These are phyloP conservation scores for Mycetomoellerius zeteki DNA, from an alignment of 1,140 invertebrate genomes.

Conservation along the genomic window DNA sequence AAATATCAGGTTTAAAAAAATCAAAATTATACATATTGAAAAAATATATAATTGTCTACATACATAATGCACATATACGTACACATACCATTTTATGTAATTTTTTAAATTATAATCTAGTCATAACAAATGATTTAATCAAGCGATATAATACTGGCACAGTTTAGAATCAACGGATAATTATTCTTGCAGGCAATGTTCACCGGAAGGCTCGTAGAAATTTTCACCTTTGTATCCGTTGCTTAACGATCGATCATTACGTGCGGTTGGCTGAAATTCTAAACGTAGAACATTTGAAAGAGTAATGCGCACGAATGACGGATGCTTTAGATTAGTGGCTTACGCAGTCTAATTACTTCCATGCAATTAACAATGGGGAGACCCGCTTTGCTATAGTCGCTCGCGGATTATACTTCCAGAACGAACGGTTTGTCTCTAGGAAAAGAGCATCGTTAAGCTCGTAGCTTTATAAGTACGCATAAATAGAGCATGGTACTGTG, in stretches of 20 bases:
- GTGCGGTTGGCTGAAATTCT: conserved; percentile 22
- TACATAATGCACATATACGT: background rate
- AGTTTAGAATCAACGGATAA: conserved; percentile 7
- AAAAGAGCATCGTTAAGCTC: conserved; percentile 38
- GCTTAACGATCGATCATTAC: conserved; percentile 46
- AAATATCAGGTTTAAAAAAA: background rate
- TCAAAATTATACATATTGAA: background rate
- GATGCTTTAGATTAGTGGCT: conserved; percentile 37
- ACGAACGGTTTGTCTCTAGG: conserved; percentile 16
- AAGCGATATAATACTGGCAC: background rate
- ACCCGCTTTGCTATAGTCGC: conserved; percentile 10
- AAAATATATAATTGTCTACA: background rate
- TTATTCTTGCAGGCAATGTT: background rate
- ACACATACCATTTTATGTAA: background rate
- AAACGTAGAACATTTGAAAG: background rate
- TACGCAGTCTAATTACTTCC: conserved; percentile 48
- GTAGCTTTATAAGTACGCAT: conserved; percentile 16
- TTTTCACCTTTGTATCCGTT: conserved; percentile 37
- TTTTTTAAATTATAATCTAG: background rate
- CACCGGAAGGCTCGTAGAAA: conserved; percentile 1
- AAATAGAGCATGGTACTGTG: conserved; percentile 20
- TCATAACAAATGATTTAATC: conserved; percentile 3
- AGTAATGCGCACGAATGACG: conserved; percentile 33
- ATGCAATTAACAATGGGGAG: conserved; percentile 38
- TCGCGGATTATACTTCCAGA: background rate